These are phyloP conservation scores for Lophius piscatorius DNA, from an alignment of 2,113 vertebrate species.

Conservation along the genomic window DNA sequence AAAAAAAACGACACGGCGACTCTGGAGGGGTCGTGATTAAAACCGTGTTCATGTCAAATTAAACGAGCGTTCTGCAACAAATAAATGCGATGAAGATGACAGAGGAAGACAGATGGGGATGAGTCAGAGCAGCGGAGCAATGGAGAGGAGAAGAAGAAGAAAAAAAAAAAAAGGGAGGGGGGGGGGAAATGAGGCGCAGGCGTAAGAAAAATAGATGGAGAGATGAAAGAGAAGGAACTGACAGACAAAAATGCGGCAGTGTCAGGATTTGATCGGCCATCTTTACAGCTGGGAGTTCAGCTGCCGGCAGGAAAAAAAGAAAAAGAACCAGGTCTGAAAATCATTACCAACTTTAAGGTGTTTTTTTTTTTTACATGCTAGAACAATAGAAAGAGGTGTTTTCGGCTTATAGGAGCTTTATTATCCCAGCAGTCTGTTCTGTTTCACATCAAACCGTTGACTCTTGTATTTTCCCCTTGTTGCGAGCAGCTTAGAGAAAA, in stretches of 20 bases:
- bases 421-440: too few relatives aligned
- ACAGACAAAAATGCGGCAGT: slow-evolving; percentile 5
- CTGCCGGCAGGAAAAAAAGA: slow-evolving; percentile 19
- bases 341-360: slow-evolving; percentile 26
- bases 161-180: not conserved
- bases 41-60: too few relatives aligned
- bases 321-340: slow-evolving; percentile 57
- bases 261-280: slow-evolving; percentile 22
- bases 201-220: not conserved
- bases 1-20: too few relatives aligned
- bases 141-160: not conserved
- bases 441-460: too few relatives aligned
- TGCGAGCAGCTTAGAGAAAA: too few relatives aligned
- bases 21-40: too few relatives aligned
- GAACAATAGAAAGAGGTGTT: slow-evolving; percentile 32
- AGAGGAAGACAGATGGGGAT: too few relatives aligned
- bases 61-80: too few relatives aligned
- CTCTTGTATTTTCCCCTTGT: too few relatives aligned
- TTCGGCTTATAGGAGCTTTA: too few relatives aligned
- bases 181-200: too few relatives aligned
- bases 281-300: slow-evolving; percentile 46
- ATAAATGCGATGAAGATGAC: too few relatives aligned
- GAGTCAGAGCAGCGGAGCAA: slow-evolving; percentile 3
- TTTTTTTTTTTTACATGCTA: not conserved
- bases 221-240: not conserved